phyloP scores from a whole-genome alignment of 2,113 vertebrate genomes.

The Silurus meridionalis region DNA sequence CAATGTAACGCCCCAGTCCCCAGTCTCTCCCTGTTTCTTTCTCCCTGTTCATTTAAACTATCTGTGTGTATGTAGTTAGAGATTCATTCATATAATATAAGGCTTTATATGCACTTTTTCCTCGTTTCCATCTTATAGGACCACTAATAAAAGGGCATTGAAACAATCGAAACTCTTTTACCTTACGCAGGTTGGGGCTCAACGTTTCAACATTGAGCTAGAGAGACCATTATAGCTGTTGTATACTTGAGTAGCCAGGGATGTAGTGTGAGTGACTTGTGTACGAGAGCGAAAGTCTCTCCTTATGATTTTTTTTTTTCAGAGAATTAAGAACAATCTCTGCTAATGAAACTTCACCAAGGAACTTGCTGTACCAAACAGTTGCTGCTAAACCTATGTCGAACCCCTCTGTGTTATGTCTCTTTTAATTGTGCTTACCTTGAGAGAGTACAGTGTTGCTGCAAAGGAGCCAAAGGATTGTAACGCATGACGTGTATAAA shows the following conservation, averaged over 20 bases:
- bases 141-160: conserved; percentile 79
- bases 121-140: conserved; percentile 73
- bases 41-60: conserved; percentile 24
- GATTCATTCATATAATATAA: conserved; percentile 7
- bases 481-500: conserved; percentile 2
- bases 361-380: conserved; percentile 54
- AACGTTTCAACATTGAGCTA: conserved; percentile 32
- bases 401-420: conserved; percentile 44
- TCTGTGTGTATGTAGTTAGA: conserved; percentile 45
- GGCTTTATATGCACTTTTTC: conserved; percentile 76
- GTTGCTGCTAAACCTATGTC: conserved; percentile 56
- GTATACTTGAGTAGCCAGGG: conserved; percentile 46
- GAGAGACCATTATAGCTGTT: conserved; percentile 47
- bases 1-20: conserved; percentile 40
- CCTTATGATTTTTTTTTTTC: conserved; percentile 13
- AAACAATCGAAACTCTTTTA: conserved; percentile 71
- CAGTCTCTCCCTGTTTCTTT: conserved; percentile 47
- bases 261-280: conserved; percentile 26
- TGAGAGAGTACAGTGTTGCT: conserved; percentile 1
- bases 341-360: conserved; percentile 47
- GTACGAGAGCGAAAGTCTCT: conserved; percentile 10
- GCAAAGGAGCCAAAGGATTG: conserved; percentile 10
- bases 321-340: conserved; percentile 27
- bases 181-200: conserved; percentile 57
- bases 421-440: conserved; percentile 22